Evolutionary conservation across 2,797 vertebrate species (phyloP), one percentile per base, ranked within the genome.

Genomic region (Brotula barbata): DNA sequence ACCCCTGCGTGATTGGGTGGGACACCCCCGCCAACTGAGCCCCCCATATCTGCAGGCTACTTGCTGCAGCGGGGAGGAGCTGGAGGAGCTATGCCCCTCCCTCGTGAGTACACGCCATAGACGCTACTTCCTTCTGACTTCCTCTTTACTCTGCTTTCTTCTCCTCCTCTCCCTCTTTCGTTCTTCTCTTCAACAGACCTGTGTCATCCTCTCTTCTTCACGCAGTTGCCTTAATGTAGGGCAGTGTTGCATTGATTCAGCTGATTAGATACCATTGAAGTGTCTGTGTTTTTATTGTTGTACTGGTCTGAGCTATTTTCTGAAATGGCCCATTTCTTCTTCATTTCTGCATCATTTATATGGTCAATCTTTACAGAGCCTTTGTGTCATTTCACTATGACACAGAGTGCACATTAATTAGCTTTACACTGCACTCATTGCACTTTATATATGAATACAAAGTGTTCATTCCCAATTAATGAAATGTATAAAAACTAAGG

Each of bases 1-100:
- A 96, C 94, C 94, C 93, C 95, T 91, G 94, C 94, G 95, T 91
- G 96, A 96, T 95, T 96, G 95, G 94, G 94, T 96, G 95, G 96
- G 95, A 96, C 92, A 94, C 73, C 88, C 88, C 94, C 95, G 94
- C 96, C 95, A 96, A 94, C 95, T 96, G 95, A 95, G 93, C 92
- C 95, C 94, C 95, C 95, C 95, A 95, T 91, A 95, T 92, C 95
- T 96, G 96, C 95, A 98, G 96, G 95, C 96, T 96, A 94, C 95
- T 96, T 95, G 95, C 95, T 98, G 95, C 95, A 97, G 95, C 94
- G 94, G 95, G 97, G 94, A 96, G 94, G 95, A 84, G 85, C 86
- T 87, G 89, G 86, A 98, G 95, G 95, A 96, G 97, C 94, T 99
- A 95, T 97, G 94, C 94, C 94, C 94, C 95, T 91, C 94, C 94